Evolutionary conservation across 2,888 invertebrate genomes (phyloP).

Genomic region (Sialis fuliginosa): DNA sequence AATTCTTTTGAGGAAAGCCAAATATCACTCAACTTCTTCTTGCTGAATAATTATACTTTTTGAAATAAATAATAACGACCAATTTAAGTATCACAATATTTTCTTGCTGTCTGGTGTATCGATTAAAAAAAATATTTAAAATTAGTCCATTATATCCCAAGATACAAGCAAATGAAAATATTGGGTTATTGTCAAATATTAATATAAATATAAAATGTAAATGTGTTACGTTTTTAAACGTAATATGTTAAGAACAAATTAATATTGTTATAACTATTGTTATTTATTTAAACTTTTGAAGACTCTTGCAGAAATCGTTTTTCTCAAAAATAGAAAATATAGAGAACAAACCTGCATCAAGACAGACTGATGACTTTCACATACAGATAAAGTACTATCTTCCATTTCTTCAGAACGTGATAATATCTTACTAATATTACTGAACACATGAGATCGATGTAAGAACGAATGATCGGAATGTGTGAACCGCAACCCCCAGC

Average conservation of each 20-base stretch:
- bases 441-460: conserved; percentile 66
- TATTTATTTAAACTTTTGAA: neutral
- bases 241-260: no score
- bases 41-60: no score
- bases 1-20: no score
- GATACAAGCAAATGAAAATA: no score
- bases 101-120: no score
- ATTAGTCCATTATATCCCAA: no score
- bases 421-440: conserved; percentile 87
- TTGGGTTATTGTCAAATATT: no score
- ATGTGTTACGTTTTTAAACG: neutral
- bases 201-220: no score
- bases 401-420: conserved; percentile 79
- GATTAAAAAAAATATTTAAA: no score
- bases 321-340: neutral
- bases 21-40: no score
- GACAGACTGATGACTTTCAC: conserved; percentile 35
- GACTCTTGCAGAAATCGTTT: neutral
- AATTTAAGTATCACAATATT: no score
- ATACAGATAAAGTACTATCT: conserved; percentile 35
- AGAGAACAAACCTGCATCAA: conserved; percentile 19
- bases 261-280: neutral
- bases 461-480: conserved; percentile 81
- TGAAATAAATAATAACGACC: no score
- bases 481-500: conserved; percentile 83